Percentiles rank a stretch among this genome's conserved stretches.
Conservation (phyloP, 2,113 vertebrate genomes). For the Oreamnos americanus region DNA sequence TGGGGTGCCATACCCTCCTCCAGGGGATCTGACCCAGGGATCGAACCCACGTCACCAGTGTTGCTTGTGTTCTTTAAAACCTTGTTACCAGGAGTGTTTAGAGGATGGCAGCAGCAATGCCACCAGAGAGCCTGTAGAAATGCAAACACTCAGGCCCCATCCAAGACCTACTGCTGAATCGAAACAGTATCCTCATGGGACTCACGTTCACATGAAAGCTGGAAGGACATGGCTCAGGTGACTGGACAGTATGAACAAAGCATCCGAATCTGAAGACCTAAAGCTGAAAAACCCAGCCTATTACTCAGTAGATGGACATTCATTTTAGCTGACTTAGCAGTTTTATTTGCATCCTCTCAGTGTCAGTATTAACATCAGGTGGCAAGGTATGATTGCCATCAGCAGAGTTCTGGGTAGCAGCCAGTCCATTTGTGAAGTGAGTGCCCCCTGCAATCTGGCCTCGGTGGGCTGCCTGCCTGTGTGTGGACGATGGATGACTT, state of each 20-base stretch:
- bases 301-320: neutral
- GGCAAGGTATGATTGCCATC: neutral
- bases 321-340: constrained; percentile 10
- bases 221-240: neutral
- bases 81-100: neutral
- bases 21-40: neutral
- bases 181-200: neutral
- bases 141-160: neutral
- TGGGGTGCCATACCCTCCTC: neutral
- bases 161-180: neutral
- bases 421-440: neutral
- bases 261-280: neutral
- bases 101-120: too few relatives aligned
- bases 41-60: neutral
- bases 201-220: neutral
- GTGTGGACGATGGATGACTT: neutral
- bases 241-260: neutral
- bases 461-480: neutral
- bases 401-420: neutral
- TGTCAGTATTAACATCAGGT: constrained; percentile 1
- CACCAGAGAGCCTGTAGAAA: neutral
- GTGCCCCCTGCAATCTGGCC: neutral
- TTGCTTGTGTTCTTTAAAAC: neutral
- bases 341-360: neutral
- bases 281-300: neutral